These are phyloP conservation scores for Porites australiensis DNA, from an alignment of 64 coral and sea anemone species.

Conservation along the genomic window DNA sequence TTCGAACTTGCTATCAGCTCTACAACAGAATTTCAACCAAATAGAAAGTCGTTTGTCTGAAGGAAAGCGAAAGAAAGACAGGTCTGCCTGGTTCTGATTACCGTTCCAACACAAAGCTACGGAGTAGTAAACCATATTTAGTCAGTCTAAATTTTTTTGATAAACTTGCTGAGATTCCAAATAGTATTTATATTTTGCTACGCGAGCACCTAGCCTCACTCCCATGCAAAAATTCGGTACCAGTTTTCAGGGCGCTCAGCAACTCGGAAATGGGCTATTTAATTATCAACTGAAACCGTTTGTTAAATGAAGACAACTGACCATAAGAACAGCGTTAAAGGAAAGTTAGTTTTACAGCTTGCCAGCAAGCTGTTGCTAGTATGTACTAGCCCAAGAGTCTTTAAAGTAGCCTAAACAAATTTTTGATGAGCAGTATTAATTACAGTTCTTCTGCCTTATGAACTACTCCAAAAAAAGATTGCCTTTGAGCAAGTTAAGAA, in stretches of 20 bases:
- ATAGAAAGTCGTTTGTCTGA: slow-evolving; percentile 5
- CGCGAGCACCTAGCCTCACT: slow-evolving; percentile 12
- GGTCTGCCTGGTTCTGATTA: neutral
- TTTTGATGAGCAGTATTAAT: too few relatives aligned
- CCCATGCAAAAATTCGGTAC: neutral
- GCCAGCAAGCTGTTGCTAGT: too few relatives aligned
- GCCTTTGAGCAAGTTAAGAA: too few relatives aligned
- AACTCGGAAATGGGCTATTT: neutral
- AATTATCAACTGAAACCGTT: neutral
- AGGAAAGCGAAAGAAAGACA: slow-evolving; percentile 42
- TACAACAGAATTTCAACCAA: slow-evolving; percentile 32
- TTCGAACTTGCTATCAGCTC: slow-evolving; percentile 35
- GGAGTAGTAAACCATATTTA: neutral
- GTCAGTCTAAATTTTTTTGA: neutral
- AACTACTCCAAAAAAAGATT: too few relatives aligned
- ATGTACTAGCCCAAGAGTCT: too few relatives aligned
- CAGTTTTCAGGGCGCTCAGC: neutral
- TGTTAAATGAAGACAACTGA: too few relatives aligned
- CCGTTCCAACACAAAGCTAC: neutral
- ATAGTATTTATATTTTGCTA: slow-evolving; percentile 16
- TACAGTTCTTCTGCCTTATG: too few relatives aligned
- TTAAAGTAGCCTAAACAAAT: too few relatives aligned
- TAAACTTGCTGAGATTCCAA: neutral
- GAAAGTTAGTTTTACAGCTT: too few relatives aligned
- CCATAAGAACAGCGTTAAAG: too few relatives aligned